Evolutionary conservation across 1,140 invertebrate species (phyloP).

Genomic region (Thaumatotibia leucotreta): DNA sequence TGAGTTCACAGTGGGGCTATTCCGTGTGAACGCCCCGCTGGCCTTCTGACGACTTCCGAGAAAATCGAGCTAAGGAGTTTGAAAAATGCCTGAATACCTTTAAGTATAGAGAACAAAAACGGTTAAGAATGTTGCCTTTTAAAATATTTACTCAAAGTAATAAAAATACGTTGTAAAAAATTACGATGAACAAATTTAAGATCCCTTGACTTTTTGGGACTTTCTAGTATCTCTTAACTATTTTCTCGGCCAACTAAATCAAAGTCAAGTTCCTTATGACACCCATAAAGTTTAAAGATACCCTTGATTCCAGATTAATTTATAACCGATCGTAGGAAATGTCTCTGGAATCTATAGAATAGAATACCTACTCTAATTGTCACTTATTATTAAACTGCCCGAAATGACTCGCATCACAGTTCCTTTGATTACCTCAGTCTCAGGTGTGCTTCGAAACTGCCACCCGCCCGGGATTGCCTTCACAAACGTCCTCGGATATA

Average conservation of each 20-base stretch:
- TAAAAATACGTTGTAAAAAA: too few species aligned
- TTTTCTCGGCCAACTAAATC: too few species aligned
- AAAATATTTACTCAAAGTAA: too few species aligned
- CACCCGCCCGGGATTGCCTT: neutral
- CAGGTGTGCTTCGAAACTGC: neutral
- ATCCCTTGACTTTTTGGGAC: too few species aligned
- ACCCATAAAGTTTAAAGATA: too few species aligned
- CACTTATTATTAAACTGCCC: neutral
- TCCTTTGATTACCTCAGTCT: neutral
- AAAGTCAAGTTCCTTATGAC: too few species aligned
- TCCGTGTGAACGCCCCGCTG: constrained; percentile 37
- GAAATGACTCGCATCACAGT: neutral
- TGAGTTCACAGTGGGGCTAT: constrained; percentile 21
- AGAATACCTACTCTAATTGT: neutral
- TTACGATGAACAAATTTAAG: too few species aligned
- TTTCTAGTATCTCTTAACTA: too few species aligned
- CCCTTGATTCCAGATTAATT: too few species aligned
- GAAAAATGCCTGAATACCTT: neutral
- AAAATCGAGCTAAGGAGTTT: constrained; percentile 44
- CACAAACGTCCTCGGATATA: constrained; percentile 6
- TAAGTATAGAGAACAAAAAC: neutral
- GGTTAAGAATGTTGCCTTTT: neutral
- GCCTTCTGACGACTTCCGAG: constrained; percentile 32
- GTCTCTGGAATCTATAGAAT: too few species aligned
- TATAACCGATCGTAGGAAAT: too few species aligned